phyloP scores from a whole-genome alignment of 1,140 invertebrate genomes.

The Helicoverpa armigera region DNA sequence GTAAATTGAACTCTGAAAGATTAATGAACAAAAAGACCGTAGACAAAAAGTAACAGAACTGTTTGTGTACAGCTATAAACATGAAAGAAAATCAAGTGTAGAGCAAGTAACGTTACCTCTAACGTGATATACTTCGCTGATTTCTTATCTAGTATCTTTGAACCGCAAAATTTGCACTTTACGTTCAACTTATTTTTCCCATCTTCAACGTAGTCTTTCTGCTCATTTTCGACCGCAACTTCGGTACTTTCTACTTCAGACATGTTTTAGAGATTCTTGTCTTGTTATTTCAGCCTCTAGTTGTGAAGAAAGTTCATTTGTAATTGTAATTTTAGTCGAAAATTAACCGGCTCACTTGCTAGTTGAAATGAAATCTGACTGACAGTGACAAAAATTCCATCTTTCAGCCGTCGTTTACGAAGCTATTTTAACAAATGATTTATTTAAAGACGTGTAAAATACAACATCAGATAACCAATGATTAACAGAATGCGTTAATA shows the following conservation, averaged over 20 bases:
- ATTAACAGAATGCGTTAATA: no score
- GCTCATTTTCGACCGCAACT: conserved; percentile 49
- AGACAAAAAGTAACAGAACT: background rate
- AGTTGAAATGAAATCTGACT: conserved; percentile 5
- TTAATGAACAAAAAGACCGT: background rate
- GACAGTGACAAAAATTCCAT: conserved; percentile 10
- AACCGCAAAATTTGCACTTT: conserved; percentile 91
- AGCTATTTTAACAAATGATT: background rate
- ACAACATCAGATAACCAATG: no score
- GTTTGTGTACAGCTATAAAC: background rate
- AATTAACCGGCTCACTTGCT: conserved; percentile 37
- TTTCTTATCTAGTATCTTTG: conserved; percentile 90
- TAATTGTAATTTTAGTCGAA: conserved; percentile 50
- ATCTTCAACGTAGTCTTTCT: conserved; percentile 84
- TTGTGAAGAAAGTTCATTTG: conserved; percentile 57
- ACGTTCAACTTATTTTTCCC: conserved; percentile 90
- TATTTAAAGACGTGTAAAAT: no score
- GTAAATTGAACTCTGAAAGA: no score
- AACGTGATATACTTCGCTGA: conserved; percentile 87
- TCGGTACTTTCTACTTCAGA: conserved; percentile 65
- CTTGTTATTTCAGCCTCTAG: conserved; percentile 30
- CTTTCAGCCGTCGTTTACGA: background rate
- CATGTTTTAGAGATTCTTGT: conserved; percentile 57
- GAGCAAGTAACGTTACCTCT: conserved; percentile 78
- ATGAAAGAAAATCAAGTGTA: conserved; percentile 26